Percentiles rank a stretch among this genome's conserved stretches.
Conservation (phyloP, 2,113 vertebrate genomes). For the Phylloscopus trochilus region DNA sequence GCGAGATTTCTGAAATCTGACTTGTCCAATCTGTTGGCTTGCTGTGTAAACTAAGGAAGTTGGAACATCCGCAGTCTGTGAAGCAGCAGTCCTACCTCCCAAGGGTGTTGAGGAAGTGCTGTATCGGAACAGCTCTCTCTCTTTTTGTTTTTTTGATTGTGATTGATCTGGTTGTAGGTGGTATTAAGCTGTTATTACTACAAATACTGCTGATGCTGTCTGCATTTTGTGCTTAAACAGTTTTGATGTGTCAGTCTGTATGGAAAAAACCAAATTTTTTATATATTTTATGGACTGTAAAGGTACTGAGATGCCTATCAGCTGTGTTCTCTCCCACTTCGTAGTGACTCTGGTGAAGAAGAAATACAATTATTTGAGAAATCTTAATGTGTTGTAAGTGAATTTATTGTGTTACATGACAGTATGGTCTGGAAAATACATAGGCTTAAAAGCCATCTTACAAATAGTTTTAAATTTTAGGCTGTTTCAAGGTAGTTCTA, state of each 20-base stretch:
- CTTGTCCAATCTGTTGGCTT: neutral
- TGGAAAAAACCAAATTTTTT: neutral
- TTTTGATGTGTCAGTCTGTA: neutral
- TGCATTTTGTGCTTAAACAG: neutral
- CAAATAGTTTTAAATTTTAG: neutral
- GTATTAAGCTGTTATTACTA: neutral
- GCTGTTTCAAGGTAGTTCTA: fast-evolving
- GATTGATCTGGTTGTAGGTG: neutral
- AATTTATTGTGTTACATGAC: neutral
- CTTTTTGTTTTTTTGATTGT: neutral
- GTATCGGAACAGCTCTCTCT: neutral
- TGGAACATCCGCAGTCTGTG: neutral
- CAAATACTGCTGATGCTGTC: neutral
- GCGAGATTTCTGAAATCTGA: neutral
- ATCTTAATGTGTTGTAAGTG: neutral
- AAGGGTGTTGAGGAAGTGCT: neutral
- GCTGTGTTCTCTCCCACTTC: neutral
- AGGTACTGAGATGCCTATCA: neutral
- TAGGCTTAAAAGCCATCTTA: neutral
- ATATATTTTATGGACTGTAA: neutral
- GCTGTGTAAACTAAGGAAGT: neutral
- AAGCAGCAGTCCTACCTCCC: neutral
- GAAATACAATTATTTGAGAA: neutral
- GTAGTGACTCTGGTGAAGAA: neutral
- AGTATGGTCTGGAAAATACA: fast-evolving